Percentiles rank a stretch among this genome's conserved stretches.
These are phyloP conservation scores for Dermatemys mawii DNA, from an alignment of 2,113 vertebrate species.

Conservation along the genomic window DNA sequence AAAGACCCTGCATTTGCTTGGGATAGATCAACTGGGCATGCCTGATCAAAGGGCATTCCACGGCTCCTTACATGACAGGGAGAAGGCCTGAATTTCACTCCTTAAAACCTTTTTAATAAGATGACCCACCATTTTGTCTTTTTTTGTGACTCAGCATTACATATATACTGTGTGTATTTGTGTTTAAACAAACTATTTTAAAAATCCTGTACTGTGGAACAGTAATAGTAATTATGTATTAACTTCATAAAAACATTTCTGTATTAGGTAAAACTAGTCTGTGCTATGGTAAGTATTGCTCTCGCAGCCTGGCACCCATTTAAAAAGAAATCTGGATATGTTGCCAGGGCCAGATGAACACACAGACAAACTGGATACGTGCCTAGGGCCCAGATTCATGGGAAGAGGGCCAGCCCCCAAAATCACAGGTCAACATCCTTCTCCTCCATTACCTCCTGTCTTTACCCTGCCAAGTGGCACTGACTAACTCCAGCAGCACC, in stretches of 20 bases:
- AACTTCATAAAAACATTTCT: not conserved
- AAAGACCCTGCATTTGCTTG: not conserved
- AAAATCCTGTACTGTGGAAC: not conserved
- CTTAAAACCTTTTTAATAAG: not conserved
- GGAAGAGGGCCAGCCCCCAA: too few species aligned
- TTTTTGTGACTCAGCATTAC: too few species aligned
- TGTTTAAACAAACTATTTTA: not conserved
- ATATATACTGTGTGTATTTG: too few species aligned
- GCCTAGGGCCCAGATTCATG: not conserved
- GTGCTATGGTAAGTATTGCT: not conserved
- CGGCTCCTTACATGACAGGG: not conserved
- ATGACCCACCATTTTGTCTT: too few species aligned
- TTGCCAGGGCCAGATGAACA: not conserved
- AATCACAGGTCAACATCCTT: not conserved
- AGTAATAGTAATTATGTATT: not conserved
- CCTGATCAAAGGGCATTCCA: not conserved
- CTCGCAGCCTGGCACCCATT: not conserved
- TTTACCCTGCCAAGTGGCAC: not conserved
- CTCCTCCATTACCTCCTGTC: not conserved
- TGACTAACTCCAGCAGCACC: not conserved
- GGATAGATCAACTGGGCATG: not conserved
- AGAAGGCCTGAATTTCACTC: not conserved
- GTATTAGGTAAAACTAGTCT: not conserved
- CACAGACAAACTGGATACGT: not conserved
- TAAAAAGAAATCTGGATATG: not conserved